Evolutionary conservation across 2,113 vertebrate genomes (phyloP).

Genomic region (Cryptotis parvus): DNA sequence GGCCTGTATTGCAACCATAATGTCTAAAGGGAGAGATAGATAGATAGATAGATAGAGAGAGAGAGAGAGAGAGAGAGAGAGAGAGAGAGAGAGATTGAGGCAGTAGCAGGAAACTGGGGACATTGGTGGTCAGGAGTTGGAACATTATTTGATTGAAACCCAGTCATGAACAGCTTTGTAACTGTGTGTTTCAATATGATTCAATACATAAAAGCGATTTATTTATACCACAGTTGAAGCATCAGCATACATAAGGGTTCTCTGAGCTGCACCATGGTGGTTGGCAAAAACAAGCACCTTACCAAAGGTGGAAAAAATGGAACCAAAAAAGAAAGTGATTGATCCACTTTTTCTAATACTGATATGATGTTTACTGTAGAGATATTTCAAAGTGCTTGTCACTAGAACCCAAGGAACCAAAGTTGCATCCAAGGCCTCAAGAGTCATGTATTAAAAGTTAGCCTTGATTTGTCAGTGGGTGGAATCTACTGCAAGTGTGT

Average conservation of each 20-base stretch:
- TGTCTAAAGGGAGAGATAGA: too few relatives aligned
- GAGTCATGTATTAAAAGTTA: slow-evolving; percentile 98
- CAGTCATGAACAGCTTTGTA: too few relatives aligned
- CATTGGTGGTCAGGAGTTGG: too few relatives aligned
- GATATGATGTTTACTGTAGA: slow-evolving; percentile 99
- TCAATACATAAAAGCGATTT: background rate
- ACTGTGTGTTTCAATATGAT: too few relatives aligned
- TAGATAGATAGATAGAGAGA: too few relatives aligned
- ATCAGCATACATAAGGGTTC: slow-evolving; percentile 45
- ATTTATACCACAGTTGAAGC: background rate
- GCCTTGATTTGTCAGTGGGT: too few relatives aligned
- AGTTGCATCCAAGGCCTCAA: slow-evolving; percentile 99
- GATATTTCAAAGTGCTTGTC: slow-evolving; percentile 98
- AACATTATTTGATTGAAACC: too few relatives aligned
- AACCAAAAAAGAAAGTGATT: slow-evolving; percentile 99
- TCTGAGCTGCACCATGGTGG: slow-evolving; percentile 93
- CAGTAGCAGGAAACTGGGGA: too few relatives aligned
- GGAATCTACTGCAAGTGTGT: too few relatives aligned
- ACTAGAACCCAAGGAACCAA: slow-evolving; percentile 99
- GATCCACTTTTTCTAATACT: slow-evolving; percentile 99
- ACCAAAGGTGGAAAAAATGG: slow-evolving; percentile 99
- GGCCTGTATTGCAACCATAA: too few relatives aligned
- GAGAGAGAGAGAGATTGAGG: too few relatives aligned
- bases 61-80: too few relatives aligned
- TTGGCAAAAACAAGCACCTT: slow-evolving; percentile 98